A percentile compares a stretch with the other conserved stretches of the same genome.
These are phyloP conservation scores for Halictus quadricinctus DNA, from an alignment of 2,888 invertebrate genomes.

Conservation along the genomic window DNA sequence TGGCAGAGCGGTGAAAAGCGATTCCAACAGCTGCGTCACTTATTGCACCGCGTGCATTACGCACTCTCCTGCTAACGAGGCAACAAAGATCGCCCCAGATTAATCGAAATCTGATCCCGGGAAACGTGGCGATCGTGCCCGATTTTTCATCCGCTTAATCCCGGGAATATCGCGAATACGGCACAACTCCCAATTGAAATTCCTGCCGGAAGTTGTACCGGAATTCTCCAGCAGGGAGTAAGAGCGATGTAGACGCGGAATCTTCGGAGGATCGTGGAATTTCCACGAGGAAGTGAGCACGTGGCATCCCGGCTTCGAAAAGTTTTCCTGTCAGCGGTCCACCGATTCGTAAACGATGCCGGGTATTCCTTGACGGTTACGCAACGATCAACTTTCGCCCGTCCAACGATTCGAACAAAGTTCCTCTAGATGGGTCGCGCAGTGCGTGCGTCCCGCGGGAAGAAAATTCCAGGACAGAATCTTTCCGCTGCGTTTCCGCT, in stretches of 20 bases:
- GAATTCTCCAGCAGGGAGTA: conserved; percentile 28
- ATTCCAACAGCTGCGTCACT: conserved; percentile 67
- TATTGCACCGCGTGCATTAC: conserved; percentile 58
- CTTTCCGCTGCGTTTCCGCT: conserved; percentile 20
- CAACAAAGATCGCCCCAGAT: background rate
- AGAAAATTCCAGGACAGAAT: conserved; percentile 27
- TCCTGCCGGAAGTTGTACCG: conserved; percentile 33
- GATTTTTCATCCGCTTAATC: conserved; percentile 6
- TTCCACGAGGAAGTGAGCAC: conserved; percentile 52
- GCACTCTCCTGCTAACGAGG: background rate
- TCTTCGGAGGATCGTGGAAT: conserved; percentile 37
- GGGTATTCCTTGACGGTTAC: conserved; percentile 9
- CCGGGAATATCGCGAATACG: conserved; percentile 9
- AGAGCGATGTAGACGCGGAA: conserved; percentile 19
- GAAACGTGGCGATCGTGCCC: background rate
- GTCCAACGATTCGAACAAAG: conserved; percentile 27
- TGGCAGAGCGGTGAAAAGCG: conserved; percentile 43
- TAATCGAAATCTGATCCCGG: background rate
- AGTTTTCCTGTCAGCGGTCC: conserved; percentile 45
- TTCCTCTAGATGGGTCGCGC: background rate
- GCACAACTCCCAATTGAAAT: conserved; percentile 36
- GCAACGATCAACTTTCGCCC: background rate
- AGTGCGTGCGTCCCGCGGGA: conserved; percentile 20
- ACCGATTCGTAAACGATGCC: conserved; percentile 44
- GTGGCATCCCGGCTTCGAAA: conserved; percentile 51